Base-by-base conservation (phyloP, 2,888 invertebrate genomes). In the Drosophila buzzatii region DNA sequence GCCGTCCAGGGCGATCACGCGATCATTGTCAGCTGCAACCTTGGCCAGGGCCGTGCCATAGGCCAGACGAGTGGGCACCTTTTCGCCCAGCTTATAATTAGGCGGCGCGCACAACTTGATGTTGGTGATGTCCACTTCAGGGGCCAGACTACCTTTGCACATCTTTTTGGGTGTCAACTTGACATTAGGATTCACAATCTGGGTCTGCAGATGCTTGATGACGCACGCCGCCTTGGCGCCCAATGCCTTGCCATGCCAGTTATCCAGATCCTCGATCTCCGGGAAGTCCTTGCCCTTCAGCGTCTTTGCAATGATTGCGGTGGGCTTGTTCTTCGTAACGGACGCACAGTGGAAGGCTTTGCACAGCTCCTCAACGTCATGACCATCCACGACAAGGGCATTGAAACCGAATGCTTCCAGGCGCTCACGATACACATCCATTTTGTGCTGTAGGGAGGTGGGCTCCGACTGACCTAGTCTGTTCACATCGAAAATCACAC, bases 231-330 rank as follows among this genome's bases (percentile, higher is more conserved):
- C 95, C 72, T 97, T 96, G 59, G 95, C 96, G 0, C 98, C 99
- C 68, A 99, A 93, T 0, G 99, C 96, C 93, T 99, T 99, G 59
- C 99, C 99, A 92, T 99, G 99, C 99, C 99, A 99, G 93, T 98
- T 98, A 67, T 98, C 97, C 81, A 95, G 86, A 93, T 99, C 97
- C 93, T 99, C 99, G 90, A 99, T 98, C 60, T 96, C 96, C 47
- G 96, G 96, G 94, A 98, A 98, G 87, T 95, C 96, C 92, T 95
- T 97, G 27, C 99, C 99, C 94, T 99, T 99, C 93, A 95, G 97
- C 0, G 99, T 99, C 94, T 99, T 99, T 59, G 98, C 98, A 73
- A 99, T 94, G 67, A 99, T 94, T 39, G 98, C 99, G 16, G 99
- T 98, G 55, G 99, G 99, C 85, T 96, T 96, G 76, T 95, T 97